These are phyloP conservation scores for Epizoanthus illoricatus DNA, from an alignment of 92 coral and sea anemone species.

Conservation along the genomic window DNA sequence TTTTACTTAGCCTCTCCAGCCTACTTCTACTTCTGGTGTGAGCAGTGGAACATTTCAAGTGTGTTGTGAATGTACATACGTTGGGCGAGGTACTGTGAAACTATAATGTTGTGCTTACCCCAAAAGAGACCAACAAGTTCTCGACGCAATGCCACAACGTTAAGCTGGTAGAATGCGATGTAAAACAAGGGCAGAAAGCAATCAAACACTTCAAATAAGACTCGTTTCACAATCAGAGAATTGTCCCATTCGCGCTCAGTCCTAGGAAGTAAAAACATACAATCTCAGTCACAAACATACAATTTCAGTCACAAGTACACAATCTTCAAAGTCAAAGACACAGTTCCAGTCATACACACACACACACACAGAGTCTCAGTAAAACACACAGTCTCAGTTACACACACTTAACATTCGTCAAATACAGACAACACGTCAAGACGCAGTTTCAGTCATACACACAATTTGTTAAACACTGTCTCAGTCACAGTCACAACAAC, in stretches of 20 bases:
- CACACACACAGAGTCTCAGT: not conserved
- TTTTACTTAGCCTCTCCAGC: no score
- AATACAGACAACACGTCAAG: no score
- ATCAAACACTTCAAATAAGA: slow-evolving; percentile 94
- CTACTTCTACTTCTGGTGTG: no score
- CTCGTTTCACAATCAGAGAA: slow-evolving; percentile 93
- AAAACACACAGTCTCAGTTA: no score
- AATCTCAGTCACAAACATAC: not conserved
- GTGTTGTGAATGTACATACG: not conserved
- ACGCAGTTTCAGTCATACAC: no score
- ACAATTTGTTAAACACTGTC: no score
- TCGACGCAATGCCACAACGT: slow-evolving; percentile 93
- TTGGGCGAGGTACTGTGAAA: not conserved
- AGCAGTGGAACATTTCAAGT: not conserved
- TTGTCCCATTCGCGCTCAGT: slow-evolving; percentile 96
- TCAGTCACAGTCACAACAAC: no score
- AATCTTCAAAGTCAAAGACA: not conserved
- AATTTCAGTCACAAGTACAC: not conserved
- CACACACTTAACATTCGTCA: no score
- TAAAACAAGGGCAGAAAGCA: slow-evolving; percentile 96
- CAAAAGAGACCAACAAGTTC: slow-evolving; percentile 97
- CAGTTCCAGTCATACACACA: not conserved
- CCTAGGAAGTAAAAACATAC: slow-evolving; percentile 44
- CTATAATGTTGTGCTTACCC: slow-evolving; percentile 56
- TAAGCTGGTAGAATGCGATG: slow-evolving; percentile 96